Evolutionary conservation across 2,888 invertebrate genomes (phyloP), one percentile per base, ranked within the genome.

Genomic region (Amphipoea oculea): DNA sequence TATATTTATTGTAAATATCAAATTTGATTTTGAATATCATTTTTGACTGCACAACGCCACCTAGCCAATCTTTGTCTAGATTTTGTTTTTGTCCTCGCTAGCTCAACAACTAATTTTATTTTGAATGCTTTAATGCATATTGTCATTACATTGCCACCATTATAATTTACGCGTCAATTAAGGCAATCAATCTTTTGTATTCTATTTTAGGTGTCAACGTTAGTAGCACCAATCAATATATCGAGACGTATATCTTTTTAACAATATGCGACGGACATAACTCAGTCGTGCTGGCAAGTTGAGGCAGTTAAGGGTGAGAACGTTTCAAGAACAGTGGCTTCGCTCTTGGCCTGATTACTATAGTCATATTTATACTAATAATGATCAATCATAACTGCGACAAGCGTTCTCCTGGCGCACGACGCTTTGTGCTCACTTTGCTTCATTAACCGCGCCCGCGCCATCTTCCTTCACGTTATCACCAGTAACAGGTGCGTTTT

Each of bases 261-360:
- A 92, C 92, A 90, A 91, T 91, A 89, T 79, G 84, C 87, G 82
- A 89, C 73, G 77, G 79, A 88, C 82, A 94, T 95, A 92, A 93
- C 81, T 95, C 94, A 94, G 77, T 79, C 82, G 81, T 78, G 82
- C 93, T 96, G 96, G 96, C 96, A 96, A 89, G 89, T 89, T 86
- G 82, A 85, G 85, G 91, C 90, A 89, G 92, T 93, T 92, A 94
- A 90, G 94, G 93, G 95, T 94, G 93, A 93, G 93, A 94, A 94
- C 94, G 87, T 95, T 93, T 95, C 94, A 95, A 95, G 95, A 94
- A 88, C 93, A 89, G 86, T 86, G 54, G 84, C 72, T 89, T 83
- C 85, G 93, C 83, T 94, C 96, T 96, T 96, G 96, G 95, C 96
- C 96, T 94, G 93, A 91, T 94, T 95, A 90, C 89, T 88, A 81